Evolutionary conservation across 64 coral and sea anemone genomes (phyloP), one percentile per base, ranked within the genome.

Genomic region (Montipora efflorescens): DNA sequence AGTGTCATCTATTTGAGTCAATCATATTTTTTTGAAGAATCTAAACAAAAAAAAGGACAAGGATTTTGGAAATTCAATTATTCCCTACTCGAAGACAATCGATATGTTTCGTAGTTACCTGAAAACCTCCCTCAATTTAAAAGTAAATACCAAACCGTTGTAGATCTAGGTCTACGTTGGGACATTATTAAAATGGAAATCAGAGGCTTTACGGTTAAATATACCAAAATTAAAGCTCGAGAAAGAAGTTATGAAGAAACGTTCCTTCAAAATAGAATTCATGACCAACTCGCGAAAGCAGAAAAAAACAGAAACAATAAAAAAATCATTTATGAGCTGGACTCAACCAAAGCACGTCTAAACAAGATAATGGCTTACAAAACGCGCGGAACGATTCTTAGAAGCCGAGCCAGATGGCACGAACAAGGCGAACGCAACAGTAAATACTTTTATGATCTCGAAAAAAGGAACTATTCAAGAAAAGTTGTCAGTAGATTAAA

Each of bases 61-160:
- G 87, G 74, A 0, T 89, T 89, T 58, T 89, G 87, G 87, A 89
- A 77, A 67, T 89, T 89, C 47, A 89, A 89, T 15, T 74, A 4
- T 52, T 88, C 85, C 19, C 50, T 88, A 0, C 61, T 88, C 8
- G 67, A 74, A 74, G 74, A 78, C 46, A 75, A 75, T 49, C 28
- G 20, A 49, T 77, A 76, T 76, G 53, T 78, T 22, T 69, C 55
- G 14, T 5, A 19, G 18, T 7, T 90, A 53, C 67, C 52, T 21
- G 20, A 55, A 19, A 47, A 90, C 46, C 16, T 90, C 16, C 19
- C 0, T 19, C 50, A 57, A 7, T 75, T 74, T 46, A 16, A 36
- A 57, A 1, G 15, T 3, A 90, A 90, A 55, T 90, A 90, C 53
- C 5, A 64, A 18, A 7, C 18, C 8, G 21, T 90, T 55, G 71